A percentile compares a stretch with the other conserved stretches of the same genome.
phyloP scores from a whole-genome alignment of 1,140 invertebrate genomes.

The Tetragnatha versicolor region DNA sequence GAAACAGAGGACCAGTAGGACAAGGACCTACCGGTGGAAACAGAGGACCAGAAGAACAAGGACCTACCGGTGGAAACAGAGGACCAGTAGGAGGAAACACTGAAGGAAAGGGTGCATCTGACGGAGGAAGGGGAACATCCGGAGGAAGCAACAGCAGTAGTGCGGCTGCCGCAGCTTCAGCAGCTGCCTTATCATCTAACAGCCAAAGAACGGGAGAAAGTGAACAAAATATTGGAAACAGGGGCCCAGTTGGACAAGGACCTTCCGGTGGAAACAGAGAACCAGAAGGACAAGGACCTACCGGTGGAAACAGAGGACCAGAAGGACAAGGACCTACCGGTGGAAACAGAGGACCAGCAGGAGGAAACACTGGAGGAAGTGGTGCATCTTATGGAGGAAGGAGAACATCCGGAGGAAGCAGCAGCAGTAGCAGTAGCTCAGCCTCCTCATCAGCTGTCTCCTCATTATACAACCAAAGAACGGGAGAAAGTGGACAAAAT shows the following conservation, averaged over 20 bases:
- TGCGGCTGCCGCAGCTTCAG: neutral
- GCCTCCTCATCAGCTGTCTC: neutral
- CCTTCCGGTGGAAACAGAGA: too few relatives aligned
- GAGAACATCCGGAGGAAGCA: neutral
- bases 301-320: too few relatives aligned
- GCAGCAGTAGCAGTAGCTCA: neutral
- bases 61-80: neutral
- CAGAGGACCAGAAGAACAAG: too few relatives aligned
- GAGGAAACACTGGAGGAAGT: neutral
- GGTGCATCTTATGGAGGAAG: neutral
- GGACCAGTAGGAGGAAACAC: neutral
- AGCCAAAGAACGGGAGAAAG: too few relatives aligned
- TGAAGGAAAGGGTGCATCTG: neutral
- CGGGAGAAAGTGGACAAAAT: neutral
- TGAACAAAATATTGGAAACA: too few relatives aligned
- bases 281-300: too few relatives aligned
- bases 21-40: too few relatives aligned
- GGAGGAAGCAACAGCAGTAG: neutral
- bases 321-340: too few relatives aligned
- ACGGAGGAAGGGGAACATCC: neutral
- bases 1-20: too few relatives aligned
- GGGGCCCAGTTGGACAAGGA: too few relatives aligned
- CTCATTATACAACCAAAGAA: neutral
- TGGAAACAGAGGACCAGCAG: too few relatives aligned
- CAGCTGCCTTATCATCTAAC: neutral